phyloP scores from a whole-genome alignment of 2,797 vertebrate genomes.

The Chaunax sp. region DNA sequence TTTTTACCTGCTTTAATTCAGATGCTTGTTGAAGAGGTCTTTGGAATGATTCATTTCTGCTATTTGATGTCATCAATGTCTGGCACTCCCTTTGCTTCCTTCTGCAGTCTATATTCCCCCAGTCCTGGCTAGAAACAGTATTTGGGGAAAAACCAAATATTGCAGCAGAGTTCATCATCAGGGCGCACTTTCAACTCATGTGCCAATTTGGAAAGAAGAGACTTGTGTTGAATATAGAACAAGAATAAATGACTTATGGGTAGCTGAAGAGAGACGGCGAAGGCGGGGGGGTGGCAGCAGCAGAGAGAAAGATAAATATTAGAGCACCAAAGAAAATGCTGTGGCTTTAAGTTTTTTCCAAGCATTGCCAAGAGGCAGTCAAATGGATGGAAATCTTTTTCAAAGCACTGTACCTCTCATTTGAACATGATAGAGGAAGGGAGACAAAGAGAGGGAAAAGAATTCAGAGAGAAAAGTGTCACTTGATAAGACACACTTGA shows the following conservation, averaged over 20 bases:
- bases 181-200: slow-evolving; percentile 56
- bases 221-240: slow-evolving; percentile 44
- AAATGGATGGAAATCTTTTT: slow-evolving; percentile 37
- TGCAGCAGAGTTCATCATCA: slow-evolving; percentile 56
- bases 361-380: slow-evolving; percentile 28
- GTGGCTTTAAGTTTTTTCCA: slow-evolving; percentile 36
- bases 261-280: slow-evolving; percentile 1
- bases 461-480: slow-evolving; percentile 16
- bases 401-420: slow-evolving; percentile 31
- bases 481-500: slow-evolving; percentile 22
- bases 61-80: slow-evolving; percentile 37
- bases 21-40: slow-evolving; percentile 20
- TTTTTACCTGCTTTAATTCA: slow-evolving; percentile 24
- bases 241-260: slow-evolving; percentile 43
- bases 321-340: slow-evolving; percentile 28
- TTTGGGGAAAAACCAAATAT: slow-evolving; percentile 48
- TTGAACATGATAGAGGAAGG: slow-evolving; percentile 20
- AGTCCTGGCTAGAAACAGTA: slow-evolving; percentile 33
- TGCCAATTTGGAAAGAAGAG: slow-evolving; percentile 58
- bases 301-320: slow-evolving; percentile 36
- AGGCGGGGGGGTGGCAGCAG: background rate
- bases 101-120: slow-evolving; percentile 28
- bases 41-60: slow-evolving; percentile 20
- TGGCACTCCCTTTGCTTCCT: slow-evolving; percentile 16
- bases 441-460: slow-evolving; percentile 1